Evolutionary conservation across 1,140 invertebrate genomes (phyloP).

Genomic region (Helicoverpa armigera): DNA sequence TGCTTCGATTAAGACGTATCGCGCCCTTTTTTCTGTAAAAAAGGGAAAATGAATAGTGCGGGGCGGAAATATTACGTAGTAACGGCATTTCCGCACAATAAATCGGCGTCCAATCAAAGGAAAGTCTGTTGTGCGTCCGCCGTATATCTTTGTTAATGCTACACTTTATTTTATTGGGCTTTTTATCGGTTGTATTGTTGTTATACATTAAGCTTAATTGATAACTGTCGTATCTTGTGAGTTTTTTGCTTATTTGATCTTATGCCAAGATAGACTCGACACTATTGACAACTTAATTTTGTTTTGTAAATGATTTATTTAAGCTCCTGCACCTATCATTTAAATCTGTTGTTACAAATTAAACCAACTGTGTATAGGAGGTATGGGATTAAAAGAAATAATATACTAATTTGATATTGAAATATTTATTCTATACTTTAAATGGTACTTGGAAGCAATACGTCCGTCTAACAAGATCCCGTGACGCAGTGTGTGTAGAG

Average conservation of each 20-base stretch:
- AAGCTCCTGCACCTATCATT: no score
- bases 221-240: conserved; percentile 21
- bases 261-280: not conserved
- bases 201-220: conserved; percentile 65
- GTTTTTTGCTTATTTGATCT: conserved; percentile 8
- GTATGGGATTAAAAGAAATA: no score
- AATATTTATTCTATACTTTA: no score
- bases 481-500: no score
- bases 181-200: conserved; percentile 81
- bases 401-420: no score
- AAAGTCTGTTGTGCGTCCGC: conserved; percentile 68
- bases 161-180: conserved; percentile 84
- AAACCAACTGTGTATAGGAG: no score
- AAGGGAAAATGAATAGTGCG: conserved; percentile 83
- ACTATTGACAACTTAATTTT: no score
- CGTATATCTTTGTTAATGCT: conserved; percentile 83
- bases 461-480: no score
- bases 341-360: no score
- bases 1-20: conserved; percentile 82
- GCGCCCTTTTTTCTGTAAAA: conserved; percentile 86
- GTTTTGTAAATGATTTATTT: no score
- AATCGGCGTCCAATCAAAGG: conserved; percentile 85
- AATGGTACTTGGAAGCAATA: no score
- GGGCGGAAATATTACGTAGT: conserved; percentile 84
- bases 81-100: conserved; percentile 86